These are phyloP conservation scores for Leucophora obtusa DNA, from an alignment of 2,888 invertebrate species.

Conservation along the genomic window DNA sequence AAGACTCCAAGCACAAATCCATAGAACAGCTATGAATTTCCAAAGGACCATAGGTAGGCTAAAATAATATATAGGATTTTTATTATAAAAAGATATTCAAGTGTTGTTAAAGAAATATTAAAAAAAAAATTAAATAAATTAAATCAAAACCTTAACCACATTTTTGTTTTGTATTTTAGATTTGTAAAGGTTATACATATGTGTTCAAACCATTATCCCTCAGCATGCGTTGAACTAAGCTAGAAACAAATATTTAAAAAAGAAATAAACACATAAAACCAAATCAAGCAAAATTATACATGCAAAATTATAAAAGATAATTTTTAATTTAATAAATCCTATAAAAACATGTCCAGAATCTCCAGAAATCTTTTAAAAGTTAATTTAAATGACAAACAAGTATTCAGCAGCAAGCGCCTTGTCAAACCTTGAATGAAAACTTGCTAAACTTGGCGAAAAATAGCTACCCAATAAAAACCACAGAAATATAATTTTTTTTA, in stretches of 20 bases:
- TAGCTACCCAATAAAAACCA: too few species aligned
- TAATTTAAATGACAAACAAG: too few species aligned
- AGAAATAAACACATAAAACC: background rate
- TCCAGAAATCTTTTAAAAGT: too few species aligned
- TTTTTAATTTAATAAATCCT: background rate
- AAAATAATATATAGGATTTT: constrained; percentile 68
- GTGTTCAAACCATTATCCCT: background rate
- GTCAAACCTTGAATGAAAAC: too few species aligned
- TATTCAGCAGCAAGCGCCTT: too few species aligned
- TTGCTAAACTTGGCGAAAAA: too few species aligned
- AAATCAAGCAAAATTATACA: background rate
- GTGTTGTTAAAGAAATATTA: constrained; percentile 19
- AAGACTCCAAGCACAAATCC: constrained; percentile 67
- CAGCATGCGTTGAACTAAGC: constrained; percentile 49
- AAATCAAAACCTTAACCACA: constrained; percentile 52
- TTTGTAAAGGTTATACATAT: constrained; percentile 12
- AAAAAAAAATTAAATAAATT: background rate
- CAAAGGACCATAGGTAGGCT: constrained; percentile 73
- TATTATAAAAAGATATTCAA: background rate
- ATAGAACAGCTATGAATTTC: constrained; percentile 71
- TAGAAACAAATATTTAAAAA: constrained; percentile 26
- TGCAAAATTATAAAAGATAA: background rate
- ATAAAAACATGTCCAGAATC: too few species aligned
- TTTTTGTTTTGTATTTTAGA: too few species aligned
- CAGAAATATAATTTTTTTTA: too few species aligned